Evolutionary conservation across 2,797 vertebrate genomes (phyloP).

Genomic region (Halcyon smyrnensis): DNA sequence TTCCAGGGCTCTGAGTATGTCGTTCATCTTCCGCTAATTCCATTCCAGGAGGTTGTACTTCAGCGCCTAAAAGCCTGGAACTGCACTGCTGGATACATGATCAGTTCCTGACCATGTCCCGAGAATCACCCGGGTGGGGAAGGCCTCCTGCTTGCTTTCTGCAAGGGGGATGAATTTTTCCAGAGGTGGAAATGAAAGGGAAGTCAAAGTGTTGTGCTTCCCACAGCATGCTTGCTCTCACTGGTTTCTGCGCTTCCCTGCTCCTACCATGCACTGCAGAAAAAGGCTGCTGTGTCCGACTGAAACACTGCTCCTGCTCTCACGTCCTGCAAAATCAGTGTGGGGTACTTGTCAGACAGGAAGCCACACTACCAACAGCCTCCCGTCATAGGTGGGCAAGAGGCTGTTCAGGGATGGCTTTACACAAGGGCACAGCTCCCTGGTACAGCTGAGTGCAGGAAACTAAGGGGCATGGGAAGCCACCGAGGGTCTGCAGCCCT

Average conservation of each 20-base stretch:
- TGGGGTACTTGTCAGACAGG: neutral
- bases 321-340: neutral
- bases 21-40: neutral
- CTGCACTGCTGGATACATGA: rapidly evolving
- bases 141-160: neutral
- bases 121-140: neutral
- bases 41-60: neutral
- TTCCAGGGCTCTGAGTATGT: neutral
- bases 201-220: neutral
- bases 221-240: neutral
- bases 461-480: neutral
- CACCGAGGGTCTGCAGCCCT: neutral
- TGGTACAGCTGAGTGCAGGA: neutral
- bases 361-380: neutral
- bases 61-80: neutral
- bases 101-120: neutral
- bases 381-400: neutral
- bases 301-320: neutral
- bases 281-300: neutral
- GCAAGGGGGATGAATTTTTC: neutral
- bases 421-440: neutral
- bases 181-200: neutral
- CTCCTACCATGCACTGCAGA: neutral
- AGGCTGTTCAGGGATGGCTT: neutral
- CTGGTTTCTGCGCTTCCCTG: neutral